Percentiles rank a stretch among this genome's conserved stretches.
Conservation (phyloP, 2,888 invertebrate genomes). For the Panopea generosa region DNA sequence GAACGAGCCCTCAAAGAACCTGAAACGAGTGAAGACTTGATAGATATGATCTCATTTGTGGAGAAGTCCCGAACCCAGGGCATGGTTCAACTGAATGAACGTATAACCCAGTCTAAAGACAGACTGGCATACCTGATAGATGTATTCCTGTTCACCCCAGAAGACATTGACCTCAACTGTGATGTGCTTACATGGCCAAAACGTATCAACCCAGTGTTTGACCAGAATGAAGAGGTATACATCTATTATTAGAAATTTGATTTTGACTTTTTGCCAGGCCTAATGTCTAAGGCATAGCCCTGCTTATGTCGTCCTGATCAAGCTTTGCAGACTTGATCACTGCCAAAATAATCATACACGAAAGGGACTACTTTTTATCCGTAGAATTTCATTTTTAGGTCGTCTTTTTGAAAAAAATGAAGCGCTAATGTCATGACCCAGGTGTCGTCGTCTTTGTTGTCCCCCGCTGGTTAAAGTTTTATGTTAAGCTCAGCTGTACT, state of each 20-base stretch:
- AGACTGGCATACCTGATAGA: constrained; percentile 89
- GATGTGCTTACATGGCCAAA: constrained; percentile 93
- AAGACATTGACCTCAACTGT: constrained; percentile 93
- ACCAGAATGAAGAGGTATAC: constrained; percentile 89
- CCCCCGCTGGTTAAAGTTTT: too few relatives aligned
- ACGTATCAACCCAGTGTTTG: constrained; percentile 92
- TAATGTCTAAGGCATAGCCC: too few relatives aligned
- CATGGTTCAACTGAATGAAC: constrained; percentile 89
- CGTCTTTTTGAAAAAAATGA: too few relatives aligned
- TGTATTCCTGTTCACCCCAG: constrained; percentile 90
- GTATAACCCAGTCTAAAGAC: constrained; percentile 87
- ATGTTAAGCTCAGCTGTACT: too few relatives aligned
- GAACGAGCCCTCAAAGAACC: constrained; percentile 90
- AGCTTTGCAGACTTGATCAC: too few relatives aligned
- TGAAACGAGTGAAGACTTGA: constrained; percentile 91
- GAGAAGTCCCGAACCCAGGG: constrained; percentile 91
- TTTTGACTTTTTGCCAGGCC: too few relatives aligned
- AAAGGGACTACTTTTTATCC: too few relatives aligned
- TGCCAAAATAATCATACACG: too few relatives aligned
- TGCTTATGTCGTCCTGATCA: too few relatives aligned
- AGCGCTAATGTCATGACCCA: too few relatives aligned
- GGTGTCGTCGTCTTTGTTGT: too few relatives aligned
- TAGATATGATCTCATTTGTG: constrained; percentile 93
- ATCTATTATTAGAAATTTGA: background rate
- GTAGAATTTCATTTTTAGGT: too few relatives aligned